Base-by-base conservation (phyloP, 1,140 invertebrate species). In the Zaprionus taronus region DNA sequence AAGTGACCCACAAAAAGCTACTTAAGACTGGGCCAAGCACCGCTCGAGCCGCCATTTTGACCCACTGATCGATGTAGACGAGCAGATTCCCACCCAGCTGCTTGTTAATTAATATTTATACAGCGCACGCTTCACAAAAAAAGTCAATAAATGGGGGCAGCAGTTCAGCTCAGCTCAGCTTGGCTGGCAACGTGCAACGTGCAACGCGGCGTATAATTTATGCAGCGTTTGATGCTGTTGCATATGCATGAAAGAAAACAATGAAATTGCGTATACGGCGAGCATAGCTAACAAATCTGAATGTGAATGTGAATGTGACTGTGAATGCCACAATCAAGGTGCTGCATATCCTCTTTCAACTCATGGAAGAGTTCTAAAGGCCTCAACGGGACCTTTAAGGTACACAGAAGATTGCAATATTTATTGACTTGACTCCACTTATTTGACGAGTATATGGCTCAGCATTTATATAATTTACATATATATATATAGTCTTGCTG, bases 161-260 rank as follows among this genome's bases (percentile, higher is more conserved):
- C 51, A 70, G n/a, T 20, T 22, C 11, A 66, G 56, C 70, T 61
- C n/a, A 67, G 63, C 64, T 36, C 58, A 7, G 63, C 64, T 36
- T 22, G 56, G 34, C 49, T 36, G 58, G 65, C 62, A 75, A 63
- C 61, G 63, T 57, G 65, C 62, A 75, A 63, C 61, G 58, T 57
- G 36, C 78, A 69, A 84, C 81, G 51, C 70, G 77, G 78, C 73
- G 83, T 79, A 81, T 87, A 79, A 87, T 89, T 87, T 83, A 87
- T 87, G 83, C 83, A 80, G 77, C 78, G 64, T 70, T 85, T 79
- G 28, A 79, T 70, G 73, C 81, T 89, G 85, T 90, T 89, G 84
- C 84, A 89, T 89, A 90, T 90, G 85, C 79, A 89, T 90, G 68
- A 49, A 60, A 38, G 55, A 44, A 55, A 44, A 41, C 20, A 51